Conservation (phyloP, 2,888 invertebrate genomes). For the Hypselothyrea guttata region DNA sequence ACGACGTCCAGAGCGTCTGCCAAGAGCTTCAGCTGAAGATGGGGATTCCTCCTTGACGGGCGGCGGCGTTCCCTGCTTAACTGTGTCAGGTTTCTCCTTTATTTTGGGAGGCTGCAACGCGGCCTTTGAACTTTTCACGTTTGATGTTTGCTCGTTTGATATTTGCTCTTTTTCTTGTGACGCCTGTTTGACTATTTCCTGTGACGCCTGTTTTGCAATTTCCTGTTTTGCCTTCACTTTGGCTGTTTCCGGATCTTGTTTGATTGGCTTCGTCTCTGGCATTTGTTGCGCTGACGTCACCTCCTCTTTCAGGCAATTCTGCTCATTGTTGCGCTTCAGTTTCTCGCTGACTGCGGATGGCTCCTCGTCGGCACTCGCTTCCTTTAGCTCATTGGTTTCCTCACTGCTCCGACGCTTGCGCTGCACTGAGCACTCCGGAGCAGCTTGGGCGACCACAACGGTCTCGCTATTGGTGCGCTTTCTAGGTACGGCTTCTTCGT, state of each 20-base stretch:
- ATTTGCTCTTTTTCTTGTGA: background rate
- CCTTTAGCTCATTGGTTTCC: constrained; percentile 41
- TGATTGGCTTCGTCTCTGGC: constrained; percentile 1
- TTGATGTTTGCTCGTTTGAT: too few species aligned
- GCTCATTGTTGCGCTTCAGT: constrained; percentile 55
- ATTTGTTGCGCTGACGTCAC: background rate
- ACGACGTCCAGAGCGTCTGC: constrained; percentile 76
- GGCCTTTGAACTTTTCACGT: background rate
- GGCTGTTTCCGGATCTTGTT: background rate
- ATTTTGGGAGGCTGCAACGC: background rate
- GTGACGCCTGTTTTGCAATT: background rate
- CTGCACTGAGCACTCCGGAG: constrained; percentile 48
- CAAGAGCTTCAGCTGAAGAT: constrained; percentile 19
- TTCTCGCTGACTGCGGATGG: constrained; percentile 57
- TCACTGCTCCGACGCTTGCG: constrained; percentile 79
- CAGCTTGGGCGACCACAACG: constrained; percentile 10
- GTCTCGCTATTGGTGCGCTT: constrained; percentile 73
- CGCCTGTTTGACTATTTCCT: background rate
- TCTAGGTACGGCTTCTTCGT: constrained; percentile 66
- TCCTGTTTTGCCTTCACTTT: background rate
- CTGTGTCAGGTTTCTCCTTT: background rate
- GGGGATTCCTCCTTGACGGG: constrained; percentile 18
- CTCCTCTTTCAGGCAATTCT: constrained; percentile 29
- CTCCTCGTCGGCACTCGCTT: constrained; percentile 32
- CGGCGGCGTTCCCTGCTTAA: constrained; percentile 3